These are phyloP conservation scores for Chloroceryle aenea DNA, from an alignment of 2,113 vertebrate genomes.

Conservation along the genomic window DNA sequence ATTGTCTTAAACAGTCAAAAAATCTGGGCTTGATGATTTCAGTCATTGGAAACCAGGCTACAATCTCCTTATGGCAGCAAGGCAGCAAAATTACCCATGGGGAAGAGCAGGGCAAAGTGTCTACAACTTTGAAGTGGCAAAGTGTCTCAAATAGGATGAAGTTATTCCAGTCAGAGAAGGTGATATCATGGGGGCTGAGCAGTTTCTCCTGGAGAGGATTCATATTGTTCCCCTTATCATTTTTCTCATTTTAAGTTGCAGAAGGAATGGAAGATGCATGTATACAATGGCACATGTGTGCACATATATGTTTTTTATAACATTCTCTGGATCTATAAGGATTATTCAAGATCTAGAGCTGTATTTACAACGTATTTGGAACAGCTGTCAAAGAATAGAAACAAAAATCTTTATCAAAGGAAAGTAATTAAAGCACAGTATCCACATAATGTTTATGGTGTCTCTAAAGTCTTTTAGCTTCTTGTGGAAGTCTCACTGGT, in stretches of 20 bases:
- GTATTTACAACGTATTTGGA: neutral
- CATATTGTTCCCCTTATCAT: neutral
- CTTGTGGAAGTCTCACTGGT: neutral
- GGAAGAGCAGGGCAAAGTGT: neutral
- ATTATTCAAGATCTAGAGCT: neutral
- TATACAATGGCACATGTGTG: neutral
- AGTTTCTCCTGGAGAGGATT: neutral
- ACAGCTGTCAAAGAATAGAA: neutral
- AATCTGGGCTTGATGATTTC: neutral
- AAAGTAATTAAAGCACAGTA: neutral
- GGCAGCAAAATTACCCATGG: neutral
- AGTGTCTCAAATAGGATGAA: neutral
- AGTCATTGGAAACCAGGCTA: neutral
- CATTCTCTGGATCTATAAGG: neutral
- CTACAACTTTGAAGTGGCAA: neutral
- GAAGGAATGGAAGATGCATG: fast-evolving
- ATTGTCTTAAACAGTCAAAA: neutral
- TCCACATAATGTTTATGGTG: neutral
- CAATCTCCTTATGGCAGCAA: neutral
- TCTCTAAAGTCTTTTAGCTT: neutral
- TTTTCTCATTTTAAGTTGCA: neutral
- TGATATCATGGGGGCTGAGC: neutral
- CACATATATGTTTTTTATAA: neutral
- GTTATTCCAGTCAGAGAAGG: neutral
- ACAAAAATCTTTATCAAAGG: neutral